Evolutionary conservation across 2,888 invertebrate species (phyloP).

Genomic region (Anagyrus pseudococci): DNA sequence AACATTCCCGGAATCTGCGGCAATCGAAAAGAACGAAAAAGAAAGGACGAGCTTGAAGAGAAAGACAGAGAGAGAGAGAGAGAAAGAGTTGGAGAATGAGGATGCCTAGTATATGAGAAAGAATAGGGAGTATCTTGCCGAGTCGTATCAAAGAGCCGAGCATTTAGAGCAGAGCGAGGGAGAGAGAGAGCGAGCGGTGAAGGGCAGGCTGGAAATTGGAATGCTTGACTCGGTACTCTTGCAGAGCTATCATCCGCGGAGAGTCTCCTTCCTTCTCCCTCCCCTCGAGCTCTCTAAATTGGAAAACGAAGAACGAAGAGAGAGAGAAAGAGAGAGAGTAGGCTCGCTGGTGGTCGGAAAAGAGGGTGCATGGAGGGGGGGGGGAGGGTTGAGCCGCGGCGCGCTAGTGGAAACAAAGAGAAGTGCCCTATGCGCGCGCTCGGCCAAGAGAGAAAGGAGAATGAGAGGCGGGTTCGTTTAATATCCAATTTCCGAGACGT

Average conservation of each 20-base stretch:
- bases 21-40: constrained; percentile 26
- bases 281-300: constrained; percentile 30
- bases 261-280: too few species aligned
- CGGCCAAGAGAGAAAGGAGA: constrained; percentile 26
- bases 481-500: constrained; percentile 58
- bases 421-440: constrained; percentile 30
- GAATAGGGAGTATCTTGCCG: constrained; percentile 10
- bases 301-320: constrained; percentile 37
- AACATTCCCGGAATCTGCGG: constrained; percentile 38
- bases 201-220: constrained; percentile 31
- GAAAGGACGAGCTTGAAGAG: too few species aligned
- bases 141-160: constrained; percentile 32
- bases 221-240: constrained; percentile 35
- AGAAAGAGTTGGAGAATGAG: too few species aligned
- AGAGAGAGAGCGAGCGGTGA: constrained; percentile 29
- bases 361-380: not conserved
- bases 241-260: too few species aligned
- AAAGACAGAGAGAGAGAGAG: too few species aligned
- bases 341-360: too few species aligned
- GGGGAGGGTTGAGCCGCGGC: too few species aligned
- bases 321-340: too few species aligned
- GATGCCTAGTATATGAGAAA: constrained; percentile 2
- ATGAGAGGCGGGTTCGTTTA: constrained; percentile 48
- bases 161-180: constrained; percentile 29
- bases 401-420: too few species aligned